A percentile compares a stretch with the other conserved stretches of the same genome.
These are phyloP conservation scores for Cheilosia scutellata DNA, from an alignment of 2,888 invertebrate species.

Conservation along the genomic window DNA sequence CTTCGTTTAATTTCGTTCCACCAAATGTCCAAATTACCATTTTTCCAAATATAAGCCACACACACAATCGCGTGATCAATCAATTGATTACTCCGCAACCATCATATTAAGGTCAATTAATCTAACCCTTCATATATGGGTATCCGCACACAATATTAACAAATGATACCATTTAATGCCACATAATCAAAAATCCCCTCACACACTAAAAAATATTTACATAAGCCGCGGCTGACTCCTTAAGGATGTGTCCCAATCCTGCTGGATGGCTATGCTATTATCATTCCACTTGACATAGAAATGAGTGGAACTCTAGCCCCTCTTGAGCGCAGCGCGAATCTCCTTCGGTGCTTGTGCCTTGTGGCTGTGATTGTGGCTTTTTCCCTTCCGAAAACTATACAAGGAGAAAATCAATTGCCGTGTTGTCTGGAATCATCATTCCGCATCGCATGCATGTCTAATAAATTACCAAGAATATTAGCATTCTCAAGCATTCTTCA, in stretches of 20 bases:
- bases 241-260: constrained; percentile 50
- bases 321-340: not conserved
- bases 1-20: not conserved
- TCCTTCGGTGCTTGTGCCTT: not conserved
- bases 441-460: constrained; percentile 67
- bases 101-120: constrained; percentile 55
- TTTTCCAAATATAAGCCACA: not conserved
- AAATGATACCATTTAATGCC: constrained; percentile 60
- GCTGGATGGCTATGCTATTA: constrained; percentile 48
- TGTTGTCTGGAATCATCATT: constrained; percentile 69
- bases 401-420: constrained; percentile 60
- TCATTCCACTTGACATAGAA: constrained; percentile 73
- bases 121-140: constrained; percentile 24
- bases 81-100: constrained; percentile 46
- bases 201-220: constrained; percentile 54
- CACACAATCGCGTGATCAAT: constrained; percentile 38
- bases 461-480: constrained; percentile 73
- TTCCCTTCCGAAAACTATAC: not conserved
- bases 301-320: constrained; percentile 23
- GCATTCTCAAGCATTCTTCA: constrained; percentile 75
- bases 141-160: constrained; percentile 28
- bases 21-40: not conserved
- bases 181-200: constrained; percentile 60
- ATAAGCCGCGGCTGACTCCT: constrained; percentile 49
- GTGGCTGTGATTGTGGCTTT: not conserved